Evolutionary conservation across 2,797 vertebrate species (phyloP), one percentile per base, ranked within the genome.

Genomic region (Erethizon dorsatum): DNA sequence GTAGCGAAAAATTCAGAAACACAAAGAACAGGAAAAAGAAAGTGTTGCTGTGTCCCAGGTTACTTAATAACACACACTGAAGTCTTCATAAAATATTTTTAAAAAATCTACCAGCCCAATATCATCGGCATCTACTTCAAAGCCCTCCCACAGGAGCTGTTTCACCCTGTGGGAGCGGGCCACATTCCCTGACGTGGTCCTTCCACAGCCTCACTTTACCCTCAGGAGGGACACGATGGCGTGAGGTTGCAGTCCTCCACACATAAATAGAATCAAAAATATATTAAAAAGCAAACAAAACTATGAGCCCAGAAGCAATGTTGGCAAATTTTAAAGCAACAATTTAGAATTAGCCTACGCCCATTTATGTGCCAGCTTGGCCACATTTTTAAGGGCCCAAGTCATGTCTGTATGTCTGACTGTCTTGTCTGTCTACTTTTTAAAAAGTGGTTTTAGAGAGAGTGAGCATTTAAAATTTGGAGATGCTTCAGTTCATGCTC

Each of bases 361-460:
- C 83, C 69, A 37, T 33, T 61, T 54, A 75, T 31, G 41, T 90
- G 89, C 83, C 89, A 88, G 33, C 11, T 4, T 75, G 47, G 83
- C 65, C 82, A 47, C 91, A 90, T 97, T 94, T 96, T 96, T 93
- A 91, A 92, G 85, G 91, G 67, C 31, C 86, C 77, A 77, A 77
- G 73, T 91, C 91, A 96, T 79, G 65, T 84, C 69, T 94, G 63
- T 93, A 45, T 94, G 65, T 87, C 91, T 93, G 59, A 26, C 84
- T 84, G 33, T 89, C 90, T 94, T 84, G 41, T 93, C 92, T 93
- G 52, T 33, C 57, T 83, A 13, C 50, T 79, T 78, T 63, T 65
- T n/a, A n/a, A 78, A 88, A 93, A 80, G 0, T 59, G 57, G 56
- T 56, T 88, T 93, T 61, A 41, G 57, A 33, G 24, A 84, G 41